A percentile compares a stretch with the other conserved stretches of the same genome.
Evolutionary conservation across 1,140 invertebrate genomes (phyloP).

Genomic region (Drosophila parabipectinata): DNA sequence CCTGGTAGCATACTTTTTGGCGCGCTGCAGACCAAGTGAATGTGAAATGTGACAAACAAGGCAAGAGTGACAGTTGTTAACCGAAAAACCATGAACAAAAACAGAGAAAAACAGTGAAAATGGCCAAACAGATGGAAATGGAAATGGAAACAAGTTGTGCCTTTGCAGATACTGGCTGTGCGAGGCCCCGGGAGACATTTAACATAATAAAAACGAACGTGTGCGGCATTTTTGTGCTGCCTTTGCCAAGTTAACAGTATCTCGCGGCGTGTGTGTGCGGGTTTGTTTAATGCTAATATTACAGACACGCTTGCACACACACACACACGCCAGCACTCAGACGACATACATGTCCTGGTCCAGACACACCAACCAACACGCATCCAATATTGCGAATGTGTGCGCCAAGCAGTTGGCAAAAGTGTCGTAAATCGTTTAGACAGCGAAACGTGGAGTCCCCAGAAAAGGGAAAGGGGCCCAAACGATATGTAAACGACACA

Average conservation of each 20-base stretch:
- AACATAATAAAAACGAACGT: conserved; percentile 81
- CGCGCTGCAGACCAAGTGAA: conserved; percentile 60
- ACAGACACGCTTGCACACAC: conserved; percentile 33
- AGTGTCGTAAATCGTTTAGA: conserved; percentile 82
- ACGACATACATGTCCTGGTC: conserved; percentile 3
- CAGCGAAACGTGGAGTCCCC: conserved; percentile 67
- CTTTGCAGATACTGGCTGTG: conserved; percentile 29
- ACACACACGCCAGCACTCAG: conserved; percentile 9
- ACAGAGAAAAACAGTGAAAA: conserved; percentile 16
- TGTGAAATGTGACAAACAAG: conserved; percentile 68
- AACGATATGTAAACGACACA: conserved; percentile 76
- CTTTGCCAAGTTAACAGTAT: conserved; percentile 58
- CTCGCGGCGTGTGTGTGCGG: conserved; percentile 33
- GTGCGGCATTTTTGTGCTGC: conserved; percentile 73
- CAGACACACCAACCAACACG: conserved; percentile 17
- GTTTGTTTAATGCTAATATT: conserved; percentile 77
- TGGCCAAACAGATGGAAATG: conserved; percentile 32
- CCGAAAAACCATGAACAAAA: conserved; percentile 35
- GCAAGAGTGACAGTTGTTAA: conserved; percentile 65
- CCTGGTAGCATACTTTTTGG: conserved; percentile 59
- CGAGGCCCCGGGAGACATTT: conserved; percentile 75
- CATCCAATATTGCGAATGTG: conserved; percentile 77
- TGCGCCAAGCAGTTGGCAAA: conserved; percentile 76
- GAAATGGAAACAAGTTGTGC: conserved; percentile 36
- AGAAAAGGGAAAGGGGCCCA: conserved; percentile 31